phyloP scores from a whole-genome alignment of 37 sponge, comb jelly and placozoan species.

The Spongilla lacustris region DNA sequence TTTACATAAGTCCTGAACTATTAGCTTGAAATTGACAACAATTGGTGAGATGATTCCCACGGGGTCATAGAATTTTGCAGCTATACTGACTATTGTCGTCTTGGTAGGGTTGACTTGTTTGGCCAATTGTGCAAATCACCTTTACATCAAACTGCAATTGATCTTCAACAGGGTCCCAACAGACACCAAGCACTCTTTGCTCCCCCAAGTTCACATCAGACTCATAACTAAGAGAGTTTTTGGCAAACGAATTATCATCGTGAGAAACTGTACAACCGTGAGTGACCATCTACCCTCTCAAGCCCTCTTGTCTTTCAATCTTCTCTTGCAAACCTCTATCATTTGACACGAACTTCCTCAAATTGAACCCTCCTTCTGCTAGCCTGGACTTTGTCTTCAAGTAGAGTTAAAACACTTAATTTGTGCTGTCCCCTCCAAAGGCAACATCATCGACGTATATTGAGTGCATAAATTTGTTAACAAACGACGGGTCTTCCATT shows the following conservation, averaged over 20 bases:
- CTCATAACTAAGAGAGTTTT: too few species aligned
- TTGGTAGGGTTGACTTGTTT: neutral
- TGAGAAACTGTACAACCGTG: neutral
- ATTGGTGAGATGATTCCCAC: constrained; percentile 44
- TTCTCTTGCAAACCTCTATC: constrained; percentile 9
- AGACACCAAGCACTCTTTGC: constrained; percentile 22
- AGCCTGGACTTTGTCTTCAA: constrained; percentile 7
- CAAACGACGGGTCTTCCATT: neutral
- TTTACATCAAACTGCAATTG: neutral
- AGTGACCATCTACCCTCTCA: neutral
- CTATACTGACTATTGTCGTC: constrained; percentile 29
- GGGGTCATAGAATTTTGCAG: constrained; percentile 30
- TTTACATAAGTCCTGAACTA: constrained; percentile 24
- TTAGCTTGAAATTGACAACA: constrained; percentile 17
- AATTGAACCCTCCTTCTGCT: constrained; percentile 25
- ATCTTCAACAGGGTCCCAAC: constrained; percentile 19
- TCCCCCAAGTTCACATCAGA: neutral
- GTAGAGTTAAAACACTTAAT: constrained; percentile 30
- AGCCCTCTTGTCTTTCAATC: neutral
- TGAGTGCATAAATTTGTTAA: constrained; percentile 7
- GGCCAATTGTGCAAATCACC: constrained; percentile 4
- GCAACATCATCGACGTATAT: constrained; percentile 40
- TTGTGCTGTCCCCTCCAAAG: neutral
- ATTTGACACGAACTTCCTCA: constrained; percentile 34
- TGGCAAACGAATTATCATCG: neutral